Percentiles rank a stretch among this genome's conserved stretches.
Evolutionary conservation across 1,140 invertebrate genomes (phyloP).

Genomic region (Pygmarrhopalites habei): DNA sequence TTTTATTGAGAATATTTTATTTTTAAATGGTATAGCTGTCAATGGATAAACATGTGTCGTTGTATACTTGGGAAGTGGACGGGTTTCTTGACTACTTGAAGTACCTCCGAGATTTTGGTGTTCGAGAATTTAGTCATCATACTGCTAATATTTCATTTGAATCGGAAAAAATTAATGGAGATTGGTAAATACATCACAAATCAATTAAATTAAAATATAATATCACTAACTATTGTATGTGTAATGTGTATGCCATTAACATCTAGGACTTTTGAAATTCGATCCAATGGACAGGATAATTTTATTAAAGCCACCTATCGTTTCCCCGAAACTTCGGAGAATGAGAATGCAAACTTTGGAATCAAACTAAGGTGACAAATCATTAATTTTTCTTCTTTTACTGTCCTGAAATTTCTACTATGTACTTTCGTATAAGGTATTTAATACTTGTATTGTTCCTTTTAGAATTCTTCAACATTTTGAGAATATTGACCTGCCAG

Average conservation of each 20-base stretch:
- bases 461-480: conserved; percentile 1
- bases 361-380: too few relatives aligned
- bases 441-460: too few relatives aligned
- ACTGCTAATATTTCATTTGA: background rate
- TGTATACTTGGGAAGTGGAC: conserved; percentile 29
- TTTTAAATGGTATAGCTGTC: too few relatives aligned
- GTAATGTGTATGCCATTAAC: too few relatives aligned
- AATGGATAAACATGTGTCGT: conserved; percentile 10
- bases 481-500: background rate
- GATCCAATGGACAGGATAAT: background rate
- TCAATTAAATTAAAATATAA: background rate
- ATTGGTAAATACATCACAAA: background rate
- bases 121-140: background rate
- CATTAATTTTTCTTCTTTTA: too few relatives aligned
- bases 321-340: background rate
- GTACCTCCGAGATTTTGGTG: conserved; percentile 15
- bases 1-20: too few relatives aligned
- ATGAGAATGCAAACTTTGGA: background rate
- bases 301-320: background rate
- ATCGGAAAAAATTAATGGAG: conserved; percentile 1
- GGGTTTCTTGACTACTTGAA: conserved; percentile 22
- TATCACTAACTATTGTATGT: too few relatives aligned
- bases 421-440: too few relatives aligned
- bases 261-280: background rate
- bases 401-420: too few relatives aligned